Evolutionary conservation across 2,888 invertebrate species (phyloP).

Genomic region (Alentia gelatinosa): DNA sequence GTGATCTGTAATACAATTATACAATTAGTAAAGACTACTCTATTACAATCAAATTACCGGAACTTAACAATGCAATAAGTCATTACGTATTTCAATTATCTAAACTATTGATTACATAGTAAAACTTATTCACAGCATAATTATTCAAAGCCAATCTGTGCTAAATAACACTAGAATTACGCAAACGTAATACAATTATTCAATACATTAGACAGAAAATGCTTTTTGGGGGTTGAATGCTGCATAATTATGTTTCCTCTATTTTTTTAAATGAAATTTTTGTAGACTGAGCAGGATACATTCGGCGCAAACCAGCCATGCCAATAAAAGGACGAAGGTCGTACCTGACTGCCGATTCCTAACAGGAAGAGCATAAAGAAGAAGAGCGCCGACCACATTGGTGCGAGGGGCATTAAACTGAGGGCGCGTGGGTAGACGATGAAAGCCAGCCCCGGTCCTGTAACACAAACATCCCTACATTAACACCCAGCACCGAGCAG

Average conservation of each 20-base stretch:
- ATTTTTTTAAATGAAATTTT: not conserved
- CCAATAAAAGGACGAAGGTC: not conserved
- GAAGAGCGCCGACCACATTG: slow-evolving; percentile 66
- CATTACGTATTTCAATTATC: no score
- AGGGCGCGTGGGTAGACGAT: slow-evolving; percentile 69
- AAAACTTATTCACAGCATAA: no score
- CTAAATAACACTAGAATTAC: no score
- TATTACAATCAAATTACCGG: not conserved
- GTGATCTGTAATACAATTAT: not conserved
- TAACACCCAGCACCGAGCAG: no score
- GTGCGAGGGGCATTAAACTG: slow-evolving; percentile 67
- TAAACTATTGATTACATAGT: no score
- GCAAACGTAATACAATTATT: no score
- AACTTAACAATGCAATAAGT: not conserved
- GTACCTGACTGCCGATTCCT: slow-evolving; percentile 68
- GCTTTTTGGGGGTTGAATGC: no score
- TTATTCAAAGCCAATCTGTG: no score
- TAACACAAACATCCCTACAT: no score
- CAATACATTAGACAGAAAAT: no score
- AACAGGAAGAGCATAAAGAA: slow-evolving; percentile 69
- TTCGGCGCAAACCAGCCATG: not conserved
- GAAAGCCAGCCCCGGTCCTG: slow-evolving; percentile 70
- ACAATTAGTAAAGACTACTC: not conserved
- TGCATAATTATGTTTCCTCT: no score
- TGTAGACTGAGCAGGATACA: not conserved